These are phyloP conservation scores for Melanostoma scalare DNA, from an alignment of 2,888 invertebrate species.

Conservation along the genomic window DNA sequence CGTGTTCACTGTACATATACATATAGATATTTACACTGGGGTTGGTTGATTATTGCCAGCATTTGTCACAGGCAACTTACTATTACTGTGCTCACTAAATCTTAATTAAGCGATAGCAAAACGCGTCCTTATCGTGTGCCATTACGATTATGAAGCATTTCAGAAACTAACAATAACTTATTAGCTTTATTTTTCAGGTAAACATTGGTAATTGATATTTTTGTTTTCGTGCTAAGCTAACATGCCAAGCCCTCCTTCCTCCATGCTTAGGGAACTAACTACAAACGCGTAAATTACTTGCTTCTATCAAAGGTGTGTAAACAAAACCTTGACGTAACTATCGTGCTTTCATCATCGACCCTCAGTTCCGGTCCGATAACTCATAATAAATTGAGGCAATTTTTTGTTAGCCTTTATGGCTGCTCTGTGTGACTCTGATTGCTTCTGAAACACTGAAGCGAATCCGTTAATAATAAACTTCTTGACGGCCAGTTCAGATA, in stretches of 20 bases:
- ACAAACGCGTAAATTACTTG: not conserved
- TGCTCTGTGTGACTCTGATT: constrained; percentile 19
- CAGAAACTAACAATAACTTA: constrained; percentile 42
- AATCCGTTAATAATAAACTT: too few species aligned
- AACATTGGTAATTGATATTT: constrained; percentile 65
- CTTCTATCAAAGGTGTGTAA: not conserved
- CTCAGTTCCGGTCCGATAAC: not conserved
- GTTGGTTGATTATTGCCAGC: not conserved
- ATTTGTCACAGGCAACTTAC: constrained; percentile 6
- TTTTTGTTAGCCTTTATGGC: constrained; percentile 3
- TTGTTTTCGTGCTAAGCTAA: constrained; percentile 46
- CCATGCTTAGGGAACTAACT: not conserved
- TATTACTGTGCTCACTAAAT: not conserved
- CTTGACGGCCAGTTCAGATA: not conserved
- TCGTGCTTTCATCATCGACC: constrained; percentile 5
- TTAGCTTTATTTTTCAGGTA: constrained; percentile 46
- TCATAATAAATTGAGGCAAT: not conserved
- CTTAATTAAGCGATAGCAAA: constrained; percentile 19
- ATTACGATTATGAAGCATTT: constrained; percentile 43
- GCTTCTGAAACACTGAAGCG: not conserved
- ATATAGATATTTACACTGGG: not conserved
- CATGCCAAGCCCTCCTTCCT: constrained; percentile 5
- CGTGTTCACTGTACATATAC: too few species aligned
- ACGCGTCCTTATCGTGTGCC: constrained; percentile 38
- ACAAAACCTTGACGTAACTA: constrained; percentile 10